Base-by-base conservation (phyloP, 2,888 invertebrate genomes). In the Rhynchonema sp. region DNA sequence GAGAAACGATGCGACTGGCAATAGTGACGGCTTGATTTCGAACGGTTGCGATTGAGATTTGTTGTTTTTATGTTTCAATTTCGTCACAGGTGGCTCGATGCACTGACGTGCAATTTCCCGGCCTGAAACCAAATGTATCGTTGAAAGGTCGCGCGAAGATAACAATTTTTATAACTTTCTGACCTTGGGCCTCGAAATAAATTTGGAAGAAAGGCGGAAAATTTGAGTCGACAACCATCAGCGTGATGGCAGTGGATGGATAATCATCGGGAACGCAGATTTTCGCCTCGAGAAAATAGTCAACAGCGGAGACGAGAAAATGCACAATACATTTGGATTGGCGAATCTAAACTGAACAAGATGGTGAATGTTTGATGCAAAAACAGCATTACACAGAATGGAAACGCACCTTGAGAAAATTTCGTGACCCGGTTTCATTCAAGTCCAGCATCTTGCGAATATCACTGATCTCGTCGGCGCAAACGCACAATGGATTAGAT, bases 401-500 rank as follows among this genome's bases (percentile, higher is more conserved):
- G 38, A 20, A 38, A 38, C 38, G 9, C 38, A 84, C 72, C 70
- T 82, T 83, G 2, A 84, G 69, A 66, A 81, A 81, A 68, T 82
- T 82, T 20, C 71, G 68, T n/a, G n/a, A n/a, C 13, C 74, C 69
- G 3, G 66, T 68, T 6, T 23, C 6, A 2, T 67, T 66, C 6
- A 60, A 57, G 2, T 82, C 68, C 27, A 79, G 72, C 30, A 70
- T 66, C 62, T 76, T 76, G 64, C 82, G 82, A 58, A 84, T 70
- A 55, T 75, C 71, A 62, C 79, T 76, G 62, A 85, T 82, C 74
- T 85, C 84, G 68, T 83, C 82, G 64, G 82, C 82, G 66, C 84
- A 84, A 61, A 83, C 82, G 68, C 81, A 82, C 2, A 85, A 74
- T 0, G 83, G 82, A 74, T 84, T 83, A 64, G 84, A 83, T 56